Percentiles rank a stretch among this genome's conserved stretches.
These are phyloP conservation scores for Tipula confusa DNA, from an alignment of 2,888 invertebrate genomes.

Conservation along the genomic window DNA sequence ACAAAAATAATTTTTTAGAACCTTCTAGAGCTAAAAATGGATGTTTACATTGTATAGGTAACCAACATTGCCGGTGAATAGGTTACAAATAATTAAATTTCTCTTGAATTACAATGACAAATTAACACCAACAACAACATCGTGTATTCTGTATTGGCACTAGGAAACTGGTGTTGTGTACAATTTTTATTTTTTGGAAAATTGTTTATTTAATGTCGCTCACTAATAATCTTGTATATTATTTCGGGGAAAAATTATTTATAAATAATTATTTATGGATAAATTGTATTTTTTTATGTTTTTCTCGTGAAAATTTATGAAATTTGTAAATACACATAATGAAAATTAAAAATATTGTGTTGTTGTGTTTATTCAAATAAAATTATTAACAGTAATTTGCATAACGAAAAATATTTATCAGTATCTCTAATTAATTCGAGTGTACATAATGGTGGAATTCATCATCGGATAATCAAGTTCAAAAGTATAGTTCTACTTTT, in stretches of 20 bases:
- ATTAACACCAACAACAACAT: too few species aligned
- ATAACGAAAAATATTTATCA: too few species aligned
- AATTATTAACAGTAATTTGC: neutral
- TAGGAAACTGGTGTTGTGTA: neutral
- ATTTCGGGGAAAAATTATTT: neutral
- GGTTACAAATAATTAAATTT: neutral
- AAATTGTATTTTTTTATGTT: neutral
- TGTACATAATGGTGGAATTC: too few species aligned
- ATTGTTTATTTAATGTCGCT: neutral
- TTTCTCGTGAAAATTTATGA: neutral
- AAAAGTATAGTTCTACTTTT: too few species aligned
- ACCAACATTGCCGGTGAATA: neutral
- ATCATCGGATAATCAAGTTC: too few species aligned
- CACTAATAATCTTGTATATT: neutral
- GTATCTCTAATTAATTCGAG: too few species aligned
- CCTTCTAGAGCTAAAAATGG: neutral
- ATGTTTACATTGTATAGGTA: neutral
- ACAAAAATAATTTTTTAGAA: neutral
- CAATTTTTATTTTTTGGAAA: too few species aligned
- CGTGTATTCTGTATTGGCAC: too few species aligned
- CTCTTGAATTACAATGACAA: neutral
- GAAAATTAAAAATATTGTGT: neutral
- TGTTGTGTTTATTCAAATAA: neutral
- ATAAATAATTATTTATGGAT: neutral
- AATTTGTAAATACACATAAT: neutral